These are phyloP conservation scores for Bombus confusus DNA, from an alignment of 1,140 invertebrate species.

Conservation along the genomic window DNA sequence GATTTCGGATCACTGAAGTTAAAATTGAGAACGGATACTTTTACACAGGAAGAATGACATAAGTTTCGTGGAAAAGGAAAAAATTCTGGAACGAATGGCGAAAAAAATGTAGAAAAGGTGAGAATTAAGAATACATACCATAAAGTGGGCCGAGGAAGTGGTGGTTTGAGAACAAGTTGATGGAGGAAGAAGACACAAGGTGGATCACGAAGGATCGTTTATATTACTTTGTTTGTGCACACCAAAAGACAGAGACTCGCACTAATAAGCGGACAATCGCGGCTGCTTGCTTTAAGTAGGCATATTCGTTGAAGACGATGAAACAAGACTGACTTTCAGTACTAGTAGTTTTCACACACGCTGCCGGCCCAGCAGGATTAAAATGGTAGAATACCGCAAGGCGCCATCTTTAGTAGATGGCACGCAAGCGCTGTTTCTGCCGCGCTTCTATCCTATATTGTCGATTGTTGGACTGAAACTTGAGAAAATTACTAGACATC, in stretches of 20 bases:
- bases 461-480: background rate
- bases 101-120: background rate
- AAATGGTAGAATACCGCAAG: conserved; percentile 49
- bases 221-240: conserved; percentile 26
- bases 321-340: conserved; percentile 44
- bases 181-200: conserved; percentile 33
- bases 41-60: background rate
- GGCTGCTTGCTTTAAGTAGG: conserved; percentile 37
- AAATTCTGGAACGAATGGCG: too few relatives aligned
- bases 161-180: conserved; percentile 19
- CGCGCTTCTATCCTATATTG: background rate
- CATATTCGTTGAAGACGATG: conserved; percentile 37
- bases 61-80: background rate
- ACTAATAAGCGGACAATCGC: conserved; percentile 34
- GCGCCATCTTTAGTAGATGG: conserved; percentile 32
- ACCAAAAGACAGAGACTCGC: conserved; percentile 26
- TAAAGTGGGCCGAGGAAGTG: conserved; percentile 23
- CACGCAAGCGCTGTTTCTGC: background rate
- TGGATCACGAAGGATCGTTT: conserved; percentile 24
- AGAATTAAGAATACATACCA: conserved; percentile 29
- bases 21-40: background rate
- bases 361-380: conserved; percentile 43
- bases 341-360: conserved; percentile 41
- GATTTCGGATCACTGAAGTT: background rate
- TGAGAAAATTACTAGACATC: background rate